Evolutionary conservation across 2,113 vertebrate genomes (phyloP), one percentile per base, ranked within the genome.

Genomic region (Apistogramma diplotaenia): DNA sequence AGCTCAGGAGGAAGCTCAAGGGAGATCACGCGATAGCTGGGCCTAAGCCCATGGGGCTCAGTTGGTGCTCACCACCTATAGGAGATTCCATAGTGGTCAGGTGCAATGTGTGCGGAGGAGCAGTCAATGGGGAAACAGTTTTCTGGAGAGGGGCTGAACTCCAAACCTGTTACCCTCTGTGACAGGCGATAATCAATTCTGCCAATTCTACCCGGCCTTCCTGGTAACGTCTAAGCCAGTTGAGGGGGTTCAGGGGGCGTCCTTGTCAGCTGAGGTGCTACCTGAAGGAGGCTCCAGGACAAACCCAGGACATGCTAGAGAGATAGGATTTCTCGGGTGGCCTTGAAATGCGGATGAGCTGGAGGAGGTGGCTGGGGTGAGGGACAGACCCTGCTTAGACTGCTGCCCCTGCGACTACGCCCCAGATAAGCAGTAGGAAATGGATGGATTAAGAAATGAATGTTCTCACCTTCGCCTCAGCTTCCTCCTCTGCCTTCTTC

Each of bases 401-500:
- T 65, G 25, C 61, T 9, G 61, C 61, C 21, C 37, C 40, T 6
- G 61, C 25, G n/a, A 21, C 37, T 1, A 43, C 4, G 13, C 35
- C 35, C 61, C 35, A 43, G 21, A 65, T 25, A 65, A 43, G 21
- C 21, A 25, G 40, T 65, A 65, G 2, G 18, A 18, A 65, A 25
- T 43, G 13, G 61, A 65, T 21, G 25, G 43, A 43, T 4, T n/a
- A n/a, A n/a, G 33, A 8, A 8, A 43, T 65, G 21, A 21, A 65
- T 65, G 1, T 2, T 82, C 85, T 87, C 77, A 98, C 98, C 96
- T 99, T 99, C 19, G 98, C 95, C 82, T 99, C 98, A 0, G 98
- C 98, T 89, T 99, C 98, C 74, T 99, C 98, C 43, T 98, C 98
- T 27, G 97, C 97, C 81, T 99, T 99, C 83, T 99, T 99, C 92